Evolutionary conservation across 2,888 invertebrate genomes (phyloP), one percentile per base, ranked within the genome.

Genomic region (Tenthredo livida): DNA sequence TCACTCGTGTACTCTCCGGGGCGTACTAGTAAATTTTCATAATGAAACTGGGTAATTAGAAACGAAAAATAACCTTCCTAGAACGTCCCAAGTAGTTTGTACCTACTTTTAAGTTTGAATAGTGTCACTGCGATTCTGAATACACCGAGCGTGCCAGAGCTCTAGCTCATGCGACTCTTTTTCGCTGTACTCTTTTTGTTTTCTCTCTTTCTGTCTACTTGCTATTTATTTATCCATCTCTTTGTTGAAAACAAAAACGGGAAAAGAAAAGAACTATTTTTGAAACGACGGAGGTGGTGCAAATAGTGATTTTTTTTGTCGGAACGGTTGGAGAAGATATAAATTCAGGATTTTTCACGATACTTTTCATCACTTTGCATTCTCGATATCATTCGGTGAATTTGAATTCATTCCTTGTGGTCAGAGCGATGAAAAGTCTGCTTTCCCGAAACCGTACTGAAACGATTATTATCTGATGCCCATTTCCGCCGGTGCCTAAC

Each of bases 61-160:
- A 67, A 33, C 0, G 33, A 67, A 29, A 67, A 67, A 67, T 10
- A 29, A 72, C 40, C 72, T 72, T 43, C 40, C 40, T 1, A 37
- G 72, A 72, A 10, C 9, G n/a, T 37, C 43, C 40, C 72, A 43
- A 43, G 72, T 72, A 72, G 72, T 72, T 72, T 21, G 37, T 72
- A 72, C 43, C 21, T 72, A 72, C 72, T 72, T 40, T 72, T 72
- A 72, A 72, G 72, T 72, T 67, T 25, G 25, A 67, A 67, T 67
- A 72, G 40, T 72, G 37, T 43, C 72, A 72, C 40, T 72, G 72
- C 72, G 72, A 72, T 72, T 72, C 72, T 72, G 72, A 72, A 72
- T 72, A 72, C 72, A 43, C 72, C 72, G 43, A 37, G 72, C 72
- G 72, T 67, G 67, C 67, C 67, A 67, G 67, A 67, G 67, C 67